Base-by-base conservation (phyloP, 1,140 invertebrate species). In the Spodoptera litura region DNA sequence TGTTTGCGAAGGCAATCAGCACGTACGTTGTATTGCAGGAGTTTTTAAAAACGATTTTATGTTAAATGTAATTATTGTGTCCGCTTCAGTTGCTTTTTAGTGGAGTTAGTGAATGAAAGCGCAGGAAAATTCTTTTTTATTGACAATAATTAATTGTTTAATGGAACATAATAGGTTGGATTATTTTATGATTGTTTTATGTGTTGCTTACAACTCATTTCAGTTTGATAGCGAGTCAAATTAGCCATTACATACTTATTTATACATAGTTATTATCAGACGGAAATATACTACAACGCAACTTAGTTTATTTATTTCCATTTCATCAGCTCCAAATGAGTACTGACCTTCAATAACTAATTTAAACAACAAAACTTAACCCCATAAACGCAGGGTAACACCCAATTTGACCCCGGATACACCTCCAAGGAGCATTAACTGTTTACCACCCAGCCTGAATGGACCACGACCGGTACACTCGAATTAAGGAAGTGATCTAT, bases 1-100 rank as follows among this genome's bases (percentile, higher is more conserved):
- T 78, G 68, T 78, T 78, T 71, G 76, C 56, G 68, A 72, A 72
- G 66, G 77, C 56, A 71, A 78, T 78, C 77, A 78, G 68, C 58
- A 77, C 74, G 74, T 77, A 68, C 53, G 53, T 56, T 72, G 53
- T 72, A 35, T 62, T 56, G 35, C 27, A 55, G 58, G 27, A 66
- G 61, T 77, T 55, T 76, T 75, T 64, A 55, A 76, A 76, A 64
- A 52, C 73, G 27, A 64, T 77, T 77, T 77, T 55, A 56, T 77
- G 52, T 66, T 35, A 68, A 77, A 77, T 68, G 62, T 77, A 68
- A 62, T 76, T 64, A 76, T 53, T 53, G 13, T 76, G 38, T 49
- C 55, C 58, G 56, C 55, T 74, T 61, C 44, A 61, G 71, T 61
- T 74, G 15, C 11, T 49, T 49, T 72, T 61, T 61, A 61, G 12